A percentile compares a stretch with the other conserved stretches of the same genome.
Evolutionary conservation across 2,888 invertebrate species (phyloP).

Genomic region (Lapara coniferarum): DNA sequence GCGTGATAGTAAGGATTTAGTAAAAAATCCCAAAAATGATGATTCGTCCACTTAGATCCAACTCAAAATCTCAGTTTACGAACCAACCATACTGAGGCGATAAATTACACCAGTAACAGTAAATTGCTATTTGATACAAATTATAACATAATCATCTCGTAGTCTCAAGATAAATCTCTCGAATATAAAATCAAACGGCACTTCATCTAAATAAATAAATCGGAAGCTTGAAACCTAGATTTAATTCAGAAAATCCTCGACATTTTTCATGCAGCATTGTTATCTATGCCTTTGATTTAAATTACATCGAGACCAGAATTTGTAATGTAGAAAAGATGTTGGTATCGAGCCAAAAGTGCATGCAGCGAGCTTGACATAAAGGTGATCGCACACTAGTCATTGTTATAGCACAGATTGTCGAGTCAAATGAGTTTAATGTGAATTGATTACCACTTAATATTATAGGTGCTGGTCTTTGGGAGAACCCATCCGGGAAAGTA

Average conservation of each 20-base stretch:
- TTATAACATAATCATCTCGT: background rate
- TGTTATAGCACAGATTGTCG: too few relatives aligned
- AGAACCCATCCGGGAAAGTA: too few relatives aligned
- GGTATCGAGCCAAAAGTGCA: slow-evolving; percentile 19
- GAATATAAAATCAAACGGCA: slow-evolving; percentile 8
- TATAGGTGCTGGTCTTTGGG: too few relatives aligned
- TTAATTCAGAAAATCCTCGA: slow-evolving; percentile 12
- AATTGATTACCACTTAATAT: too few relatives aligned
- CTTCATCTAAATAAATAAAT: slow-evolving; percentile 1
- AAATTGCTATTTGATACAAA: background rate
- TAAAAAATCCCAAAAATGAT: too few relatives aligned
- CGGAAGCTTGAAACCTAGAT: background rate
- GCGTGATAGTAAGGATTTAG: too few relatives aligned
- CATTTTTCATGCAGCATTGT: slow-evolving; percentile 19
- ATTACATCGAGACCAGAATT: slow-evolving; percentile 22
- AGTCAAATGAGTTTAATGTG: too few relatives aligned
- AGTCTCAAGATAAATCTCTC: background rate
- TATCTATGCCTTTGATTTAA: slow-evolving; percentile 22
- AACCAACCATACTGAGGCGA: too few relatives aligned
- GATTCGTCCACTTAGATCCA: too few relatives aligned
- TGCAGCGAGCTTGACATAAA: background rate
- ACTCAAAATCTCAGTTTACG: too few relatives aligned
- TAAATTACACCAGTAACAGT: too few relatives aligned
- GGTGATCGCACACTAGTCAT: too few relatives aligned
- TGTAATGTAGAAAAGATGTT: slow-evolving; percentile 22